These are phyloP conservation scores for Pseudococcus viburni DNA, from an alignment of 2,888 invertebrate species.

Conservation along the genomic window DNA sequence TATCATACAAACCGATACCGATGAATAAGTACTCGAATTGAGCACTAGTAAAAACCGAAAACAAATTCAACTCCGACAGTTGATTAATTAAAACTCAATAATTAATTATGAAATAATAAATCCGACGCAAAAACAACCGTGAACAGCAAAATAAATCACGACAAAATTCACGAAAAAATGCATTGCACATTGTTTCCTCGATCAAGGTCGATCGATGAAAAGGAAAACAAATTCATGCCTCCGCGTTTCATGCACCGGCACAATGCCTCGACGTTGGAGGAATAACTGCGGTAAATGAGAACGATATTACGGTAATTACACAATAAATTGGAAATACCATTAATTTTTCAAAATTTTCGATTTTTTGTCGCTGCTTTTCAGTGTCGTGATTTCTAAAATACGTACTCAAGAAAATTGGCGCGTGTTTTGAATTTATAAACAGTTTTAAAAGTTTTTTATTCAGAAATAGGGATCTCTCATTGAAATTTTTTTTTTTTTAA, in stretches of 20 bases:
- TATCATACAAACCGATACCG: background rate
- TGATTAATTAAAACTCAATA: background rate
- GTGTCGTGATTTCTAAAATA: too few relatives aligned
- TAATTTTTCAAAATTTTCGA: background rate
- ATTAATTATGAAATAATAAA: background rate
- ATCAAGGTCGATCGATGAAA: background rate
- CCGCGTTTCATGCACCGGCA: background rate
- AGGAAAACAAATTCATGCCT: background rate
- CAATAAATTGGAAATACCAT: background rate
- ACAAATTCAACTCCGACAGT: background rate
- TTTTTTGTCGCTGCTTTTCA: too few relatives aligned
- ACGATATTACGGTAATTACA: background rate
- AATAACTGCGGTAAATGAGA: background rate
- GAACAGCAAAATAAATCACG: background rate
- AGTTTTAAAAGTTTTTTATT: too few relatives aligned
- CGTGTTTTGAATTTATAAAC: too few relatives aligned
- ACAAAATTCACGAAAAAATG: background rate
- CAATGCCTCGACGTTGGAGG: background rate
- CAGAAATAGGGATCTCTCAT: too few relatives aligned
- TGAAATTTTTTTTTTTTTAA: too few relatives aligned
- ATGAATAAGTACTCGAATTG: background rate
- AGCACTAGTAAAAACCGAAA: background rate
- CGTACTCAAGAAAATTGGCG: too few relatives aligned
- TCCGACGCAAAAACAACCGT: background rate
- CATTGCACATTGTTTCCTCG: background rate